Evolutionary conservation across 2,797 vertebrate species (phyloP).

Genomic region (Parambassis ranga): DNA sequence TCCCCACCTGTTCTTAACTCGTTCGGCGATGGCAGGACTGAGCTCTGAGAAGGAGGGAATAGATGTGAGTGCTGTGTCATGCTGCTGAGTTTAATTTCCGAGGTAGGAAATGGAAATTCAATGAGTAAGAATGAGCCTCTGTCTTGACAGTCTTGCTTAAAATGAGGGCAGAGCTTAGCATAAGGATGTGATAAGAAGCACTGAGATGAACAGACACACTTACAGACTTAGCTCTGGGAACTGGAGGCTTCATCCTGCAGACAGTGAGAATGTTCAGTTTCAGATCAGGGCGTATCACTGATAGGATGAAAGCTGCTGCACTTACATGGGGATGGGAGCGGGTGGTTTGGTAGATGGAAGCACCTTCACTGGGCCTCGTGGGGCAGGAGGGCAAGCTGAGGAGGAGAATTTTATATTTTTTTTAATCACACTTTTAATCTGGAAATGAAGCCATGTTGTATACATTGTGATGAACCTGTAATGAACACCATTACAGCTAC

Average conservation of each 20-base stretch:
- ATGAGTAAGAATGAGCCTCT: too few relatives aligned
- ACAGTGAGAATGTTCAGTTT: conserved; percentile 4
- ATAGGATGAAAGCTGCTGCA: not conserved
- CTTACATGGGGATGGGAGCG: conserved; percentile 56
- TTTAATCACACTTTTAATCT: not conserved
- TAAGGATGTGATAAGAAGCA: not conserved
- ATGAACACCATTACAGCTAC: not conserved
- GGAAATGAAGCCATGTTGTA: not conserved
- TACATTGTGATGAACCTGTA: not conserved
- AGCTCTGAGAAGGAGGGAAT: conserved; percentile 55
- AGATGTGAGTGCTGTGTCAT: not conserved
- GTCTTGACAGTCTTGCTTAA: conserved; percentile 2
- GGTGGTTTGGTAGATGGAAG: conserved; percentile 24
- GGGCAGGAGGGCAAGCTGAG: conserved; percentile 54
- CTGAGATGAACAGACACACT: conserved; percentile 47
- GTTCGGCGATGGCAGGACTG: conserved; percentile 27
- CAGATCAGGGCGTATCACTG: too few relatives aligned
- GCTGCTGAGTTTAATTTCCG: not conserved
- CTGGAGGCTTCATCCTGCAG: conserved; percentile 70
- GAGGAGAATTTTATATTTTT: not conserved
- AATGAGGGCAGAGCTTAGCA: conserved; percentile 8
- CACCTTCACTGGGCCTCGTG: conserved; percentile 24
- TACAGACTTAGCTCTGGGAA: conserved; percentile 70
- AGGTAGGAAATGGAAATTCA: not conserved
- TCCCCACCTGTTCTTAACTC: conserved; percentile 60